Conservation (phyloP, 2,797 vertebrate species). For the Nothura maculosa region DNA sequence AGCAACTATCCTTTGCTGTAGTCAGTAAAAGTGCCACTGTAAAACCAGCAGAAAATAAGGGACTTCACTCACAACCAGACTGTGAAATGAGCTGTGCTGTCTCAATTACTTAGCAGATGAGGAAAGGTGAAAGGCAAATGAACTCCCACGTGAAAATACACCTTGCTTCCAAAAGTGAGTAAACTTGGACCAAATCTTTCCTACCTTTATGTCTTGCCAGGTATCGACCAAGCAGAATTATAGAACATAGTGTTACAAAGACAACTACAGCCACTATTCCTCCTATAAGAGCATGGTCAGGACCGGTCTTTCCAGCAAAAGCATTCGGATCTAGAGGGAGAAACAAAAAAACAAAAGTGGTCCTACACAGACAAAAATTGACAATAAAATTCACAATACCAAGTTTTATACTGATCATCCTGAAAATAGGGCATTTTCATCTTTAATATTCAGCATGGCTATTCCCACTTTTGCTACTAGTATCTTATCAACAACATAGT, state of each 20-base stretch:
- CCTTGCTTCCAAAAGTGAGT: background rate
- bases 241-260: slow-evolving; percentile 98
- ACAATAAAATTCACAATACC: slow-evolving; percentile 7
- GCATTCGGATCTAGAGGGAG: slow-evolving; percentile 92
- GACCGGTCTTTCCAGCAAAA: slow-evolving; percentile 89
- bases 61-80: background rate
- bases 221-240: slow-evolving; percentile 97
- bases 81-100: background rate
- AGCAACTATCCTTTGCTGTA: slow-evolving; percentile 14
- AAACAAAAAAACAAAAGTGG: slow-evolving; percentile 42
- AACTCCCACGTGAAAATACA: background rate
- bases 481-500: slow-evolving; percentile 59
- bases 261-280: slow-evolving; percentile 98
- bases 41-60: slow-evolving; percentile 31
- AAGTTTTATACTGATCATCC: background rate
- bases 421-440: slow-evolving; percentile 49
- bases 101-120: background rate
- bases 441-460: slow-evolving; percentile 42
- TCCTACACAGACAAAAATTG: background rate
- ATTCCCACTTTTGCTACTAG: slow-evolving; percentile 33
- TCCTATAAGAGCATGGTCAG: slow-evolving; percentile 97
- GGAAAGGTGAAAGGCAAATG: background rate
- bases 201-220: slow-evolving; percentile 99
- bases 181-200: slow-evolving; percentile 21
- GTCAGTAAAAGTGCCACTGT: background rate